Evolutionary conservation across 2,113 vertebrate genomes (phyloP).

Genomic region (Azemiops feae): DNA sequence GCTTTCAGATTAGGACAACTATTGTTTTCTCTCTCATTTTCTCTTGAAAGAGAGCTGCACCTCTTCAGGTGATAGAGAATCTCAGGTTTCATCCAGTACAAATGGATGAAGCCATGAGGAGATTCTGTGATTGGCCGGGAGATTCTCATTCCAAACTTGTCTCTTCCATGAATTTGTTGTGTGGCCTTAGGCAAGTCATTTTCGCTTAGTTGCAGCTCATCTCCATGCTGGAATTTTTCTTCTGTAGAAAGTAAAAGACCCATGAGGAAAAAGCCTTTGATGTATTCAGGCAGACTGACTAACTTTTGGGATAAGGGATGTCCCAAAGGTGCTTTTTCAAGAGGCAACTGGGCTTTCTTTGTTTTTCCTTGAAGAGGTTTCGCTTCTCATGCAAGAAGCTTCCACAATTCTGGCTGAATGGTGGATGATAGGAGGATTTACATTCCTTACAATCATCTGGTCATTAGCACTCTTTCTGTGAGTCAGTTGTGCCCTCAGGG

Average conservation of each 20-base stretch:
- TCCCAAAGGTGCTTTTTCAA: not conserved
- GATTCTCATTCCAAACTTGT: not conserved
- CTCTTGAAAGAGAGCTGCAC: constrained; percentile 2
- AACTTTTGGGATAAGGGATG: not conserved
- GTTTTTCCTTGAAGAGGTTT: not conserved
- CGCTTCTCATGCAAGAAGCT: not conserved
- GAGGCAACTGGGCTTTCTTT: not conserved
- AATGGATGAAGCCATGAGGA: not conserved
- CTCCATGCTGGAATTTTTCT: not conserved
- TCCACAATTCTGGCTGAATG: not conserved
- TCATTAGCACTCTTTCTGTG: not conserved
- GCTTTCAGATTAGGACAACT: constrained; percentile 18
- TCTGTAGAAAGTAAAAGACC: not conserved
- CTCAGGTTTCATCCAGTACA: not conserved
- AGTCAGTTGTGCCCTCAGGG: not conserved
- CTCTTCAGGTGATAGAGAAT: constrained; percentile 2
- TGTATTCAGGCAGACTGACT: not conserved
- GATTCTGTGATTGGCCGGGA: not conserved
- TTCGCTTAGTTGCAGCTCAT: not conserved
- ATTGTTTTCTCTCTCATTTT: not conserved
- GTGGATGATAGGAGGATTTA: not conserved
- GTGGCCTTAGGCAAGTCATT: not conserved
- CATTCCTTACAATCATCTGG: not conserved
- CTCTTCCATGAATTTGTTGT: not conserved
- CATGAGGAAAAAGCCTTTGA: not conserved